A percentile compares a stretch with the other conserved stretches of the same genome.
These are phyloP conservation scores for Tortricodes alternella DNA, from an alignment of 2,888 invertebrate species.

Conservation along the genomic window DNA sequence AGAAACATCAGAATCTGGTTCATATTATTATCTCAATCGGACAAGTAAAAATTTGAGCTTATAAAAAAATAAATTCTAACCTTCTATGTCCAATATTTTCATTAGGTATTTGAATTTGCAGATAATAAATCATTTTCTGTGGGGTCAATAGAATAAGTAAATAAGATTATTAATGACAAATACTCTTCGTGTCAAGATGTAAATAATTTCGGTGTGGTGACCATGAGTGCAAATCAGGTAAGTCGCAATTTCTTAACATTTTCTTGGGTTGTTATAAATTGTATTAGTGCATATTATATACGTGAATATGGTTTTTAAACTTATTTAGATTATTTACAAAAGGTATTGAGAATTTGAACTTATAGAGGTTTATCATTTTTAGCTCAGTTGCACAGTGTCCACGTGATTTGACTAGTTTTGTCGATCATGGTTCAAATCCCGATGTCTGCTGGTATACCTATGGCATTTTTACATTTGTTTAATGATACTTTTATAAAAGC, in stretches of 20 bases:
- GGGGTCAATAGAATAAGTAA: neutral
- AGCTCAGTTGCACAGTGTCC: constrained; percentile 33
- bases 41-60: constrained; percentile 34
- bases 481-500: neutral
- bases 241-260: constrained; percentile 14
- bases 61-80: constrained; percentile 21
- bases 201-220: neutral
- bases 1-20: constrained; percentile 29
- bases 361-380: constrained; percentile 43
- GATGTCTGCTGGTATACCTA: constrained; percentile 27
- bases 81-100: constrained; percentile 1
- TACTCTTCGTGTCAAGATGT: neutral
- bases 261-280: neutral
- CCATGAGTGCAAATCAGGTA: constrained; percentile 15
- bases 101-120: neutral
- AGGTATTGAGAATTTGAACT: constrained; percentile 26
- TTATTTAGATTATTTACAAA: constrained; percentile 22
- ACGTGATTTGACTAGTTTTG: constrained; percentile 38
- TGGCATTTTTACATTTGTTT: constrained; percentile 27
- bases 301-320: neutral
- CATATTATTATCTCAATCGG: constrained; percentile 17
- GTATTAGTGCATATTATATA: neutral
- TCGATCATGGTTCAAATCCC: constrained; percentile 56
- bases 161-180: neutral
- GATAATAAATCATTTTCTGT: neutral